Evolutionary conservation across 2,888 invertebrate species (phyloP).

Genomic region (Helleia helle): DNA sequence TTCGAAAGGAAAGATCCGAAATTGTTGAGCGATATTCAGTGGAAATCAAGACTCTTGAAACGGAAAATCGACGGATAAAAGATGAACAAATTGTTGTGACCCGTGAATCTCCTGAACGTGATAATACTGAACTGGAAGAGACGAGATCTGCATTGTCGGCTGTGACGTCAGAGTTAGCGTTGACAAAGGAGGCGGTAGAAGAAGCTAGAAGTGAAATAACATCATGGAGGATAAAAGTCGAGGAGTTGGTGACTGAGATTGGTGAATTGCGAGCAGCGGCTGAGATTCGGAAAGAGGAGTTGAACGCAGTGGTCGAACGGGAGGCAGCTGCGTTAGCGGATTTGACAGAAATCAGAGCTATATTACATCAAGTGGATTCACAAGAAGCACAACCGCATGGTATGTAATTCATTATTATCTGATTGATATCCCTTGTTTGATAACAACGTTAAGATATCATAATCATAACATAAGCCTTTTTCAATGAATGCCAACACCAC

Average conservation of each 20-base stretch:
- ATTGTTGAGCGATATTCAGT: constrained; percentile 38
- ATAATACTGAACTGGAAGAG: constrained; percentile 52
- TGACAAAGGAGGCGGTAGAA: constrained; percentile 42
- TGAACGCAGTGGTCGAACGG: constrained; percentile 44
- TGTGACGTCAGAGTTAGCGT: constrained; percentile 40
- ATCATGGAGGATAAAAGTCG: constrained; percentile 48
- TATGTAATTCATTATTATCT: too few species aligned
- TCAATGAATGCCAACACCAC: too few species aligned
- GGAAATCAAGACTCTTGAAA: constrained; percentile 45
- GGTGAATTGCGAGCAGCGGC: constrained; percentile 45
- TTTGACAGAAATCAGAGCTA: constrained; percentile 48
- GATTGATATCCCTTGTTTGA: too few species aligned
- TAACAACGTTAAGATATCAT: too few species aligned
- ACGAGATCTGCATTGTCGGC: constrained; percentile 34
- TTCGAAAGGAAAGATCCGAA: constrained; percentile 46
- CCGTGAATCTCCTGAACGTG: constrained; percentile 42
- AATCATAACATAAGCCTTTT: too few species aligned
- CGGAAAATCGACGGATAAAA: constrained; percentile 44
- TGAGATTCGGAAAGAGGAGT: constrained; percentile 47
- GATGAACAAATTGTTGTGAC: constrained; percentile 40
- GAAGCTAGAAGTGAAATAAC: constrained; percentile 39
- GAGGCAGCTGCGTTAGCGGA: constrained; percentile 52
- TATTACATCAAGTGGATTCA: constrained; percentile 48
- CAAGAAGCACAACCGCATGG: constrained; percentile 56
- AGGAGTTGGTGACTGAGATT: constrained; percentile 46